A percentile compares a stretch with the other conserved stretches of the same genome.
Conservation (phyloP, 2,888 invertebrate genomes). For the Drosophila helvetica region DNA sequence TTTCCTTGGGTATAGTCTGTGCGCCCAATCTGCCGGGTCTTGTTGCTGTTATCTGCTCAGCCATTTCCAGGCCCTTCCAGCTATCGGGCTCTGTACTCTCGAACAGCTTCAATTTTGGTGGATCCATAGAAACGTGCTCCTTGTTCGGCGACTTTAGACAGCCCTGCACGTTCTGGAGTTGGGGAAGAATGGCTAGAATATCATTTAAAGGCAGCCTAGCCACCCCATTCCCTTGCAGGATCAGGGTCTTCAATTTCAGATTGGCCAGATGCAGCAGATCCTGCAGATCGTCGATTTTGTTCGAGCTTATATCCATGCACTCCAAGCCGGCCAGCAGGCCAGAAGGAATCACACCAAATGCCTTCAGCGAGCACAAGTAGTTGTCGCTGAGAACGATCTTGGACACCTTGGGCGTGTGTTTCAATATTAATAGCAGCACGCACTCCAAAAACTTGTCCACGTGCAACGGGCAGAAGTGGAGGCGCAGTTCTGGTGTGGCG, state of each 20-base stretch:
- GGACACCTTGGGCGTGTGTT: slow-evolving; percentile 3
- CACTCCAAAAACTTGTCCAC: slow-evolving; percentile 16
- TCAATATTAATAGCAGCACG: slow-evolving; percentile 5
- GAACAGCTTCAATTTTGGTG: not conserved
- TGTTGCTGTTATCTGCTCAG: not conserved
- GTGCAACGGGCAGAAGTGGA: slow-evolving; percentile 38
- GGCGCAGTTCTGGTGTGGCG: slow-evolving; percentile 6
- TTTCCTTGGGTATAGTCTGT: too few relatives aligned
- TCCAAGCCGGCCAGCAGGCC: slow-evolving; percentile 14
- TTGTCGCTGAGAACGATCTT: slow-evolving; percentile 41
- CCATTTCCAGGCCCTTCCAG: too few relatives aligned
- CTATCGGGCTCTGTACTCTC: not conserved
- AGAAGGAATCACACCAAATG: slow-evolving; percentile 6
- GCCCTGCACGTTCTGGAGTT: slow-evolving; percentile 8
- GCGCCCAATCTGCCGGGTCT: not conserved
- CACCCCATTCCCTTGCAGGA: slow-evolving; percentile 34
- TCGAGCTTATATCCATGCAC: slow-evolving; percentile 43
- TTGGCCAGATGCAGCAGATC: slow-evolving; percentile 32
- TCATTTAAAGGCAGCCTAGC: slow-evolving; percentile 6
- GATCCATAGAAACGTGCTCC: not conserved
- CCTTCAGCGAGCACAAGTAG: slow-evolving; percentile 36
- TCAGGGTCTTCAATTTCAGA: slow-evolving; percentile 9
- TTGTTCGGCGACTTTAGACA: not conserved
- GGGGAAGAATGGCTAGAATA: slow-evolving; percentile 27
- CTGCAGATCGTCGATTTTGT: slow-evolving; percentile 23